Conservation (phyloP, 2,888 invertebrate genomes). For the Tetrapedia diversipes region DNA sequence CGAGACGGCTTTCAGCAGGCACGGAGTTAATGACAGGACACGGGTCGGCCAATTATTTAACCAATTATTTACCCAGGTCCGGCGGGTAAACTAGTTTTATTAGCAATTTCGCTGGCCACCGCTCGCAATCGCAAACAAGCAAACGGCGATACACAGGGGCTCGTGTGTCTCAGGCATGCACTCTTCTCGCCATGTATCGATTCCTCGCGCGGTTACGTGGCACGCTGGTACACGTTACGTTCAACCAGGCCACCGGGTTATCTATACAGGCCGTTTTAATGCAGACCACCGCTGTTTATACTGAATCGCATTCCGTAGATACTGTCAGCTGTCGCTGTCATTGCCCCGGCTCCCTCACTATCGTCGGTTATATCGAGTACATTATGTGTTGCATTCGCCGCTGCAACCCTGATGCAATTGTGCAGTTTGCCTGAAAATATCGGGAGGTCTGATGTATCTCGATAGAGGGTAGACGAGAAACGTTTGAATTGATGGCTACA, state of each 20-base stretch:
- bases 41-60: conserved; percentile 44
- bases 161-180: conserved; percentile 25
- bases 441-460: neutral
- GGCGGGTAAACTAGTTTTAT: conserved; percentile 44
- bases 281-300: conserved; percentile 68
- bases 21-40: conserved; percentile 46
- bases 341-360: conserved; percentile 25
- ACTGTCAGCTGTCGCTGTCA: conserved; percentile 59
- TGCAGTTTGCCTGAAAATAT: conserved; percentile 32
- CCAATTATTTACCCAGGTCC: conserved; percentile 42
- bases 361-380: conserved; percentile 58
- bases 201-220: conserved; percentile 50
- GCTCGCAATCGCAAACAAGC: conserved; percentile 44
- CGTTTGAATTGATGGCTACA: neutral
- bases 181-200: conserved; percentile 58
- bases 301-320: conserved; percentile 67
- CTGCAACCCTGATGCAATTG: conserved; percentile 23
- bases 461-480: neutral
- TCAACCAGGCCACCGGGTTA: conserved; percentile 64
- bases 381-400: conserved; percentile 50
- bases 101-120: conserved; percentile 27
- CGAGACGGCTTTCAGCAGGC: neutral
- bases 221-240: conserved; percentile 52
- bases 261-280: conserved; percentile 70
- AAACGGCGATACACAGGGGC: conserved; percentile 11